Evolutionary conservation across 2,113 vertebrate genomes (phyloP), one percentile per base, ranked within the genome.

Genomic region (Lates calcarifer): DNA sequence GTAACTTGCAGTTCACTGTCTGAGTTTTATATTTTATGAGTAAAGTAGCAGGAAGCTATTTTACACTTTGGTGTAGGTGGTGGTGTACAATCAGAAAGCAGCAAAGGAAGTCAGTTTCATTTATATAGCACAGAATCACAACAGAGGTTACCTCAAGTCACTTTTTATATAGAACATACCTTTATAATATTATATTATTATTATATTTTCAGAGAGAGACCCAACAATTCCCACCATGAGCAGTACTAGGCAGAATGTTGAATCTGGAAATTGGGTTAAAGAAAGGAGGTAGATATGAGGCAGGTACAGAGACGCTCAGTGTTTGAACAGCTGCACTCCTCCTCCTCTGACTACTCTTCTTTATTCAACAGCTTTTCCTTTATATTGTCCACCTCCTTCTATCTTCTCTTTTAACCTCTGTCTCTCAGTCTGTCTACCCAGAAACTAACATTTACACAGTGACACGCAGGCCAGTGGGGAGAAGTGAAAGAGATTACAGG

Each of bases 321-420:
- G 73, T 90, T 90, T 90, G 85, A 53, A 90, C 88, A 90, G 82
- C 85, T 90, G 88, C 84, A 69, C 53, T 69, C 71, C 66, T 56
- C 73, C 63, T 47, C 35, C 45, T 62, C 55, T 51, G 55, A 69
- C 66, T 65, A 35, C 47, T 33, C 65, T 78, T 12, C 66, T 79
- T 76, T 63, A 28, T 88, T 83, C 66, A 74, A 24, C 57, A 64
- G 62, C 43, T 81, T 35, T 33, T 79, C 73, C 61, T 81, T 55
- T 29, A 60, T 41, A 45, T 55, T 67, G 20, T 66, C 29, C 37
- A 65, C 63, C 72, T 74, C 53, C 43, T 22, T 80, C 62, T 14
- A n/a, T 58, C 31, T n/a, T n/a, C 29, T 67, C 29, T 63, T 39
- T 74, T 64, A 45, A 26, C 12, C 43, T 60, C 35, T 31, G n/a